These are phyloP conservation scores for Leucania comma DNA, from an alignment of 2,888 invertebrate genomes.

Conservation along the genomic window DNA sequence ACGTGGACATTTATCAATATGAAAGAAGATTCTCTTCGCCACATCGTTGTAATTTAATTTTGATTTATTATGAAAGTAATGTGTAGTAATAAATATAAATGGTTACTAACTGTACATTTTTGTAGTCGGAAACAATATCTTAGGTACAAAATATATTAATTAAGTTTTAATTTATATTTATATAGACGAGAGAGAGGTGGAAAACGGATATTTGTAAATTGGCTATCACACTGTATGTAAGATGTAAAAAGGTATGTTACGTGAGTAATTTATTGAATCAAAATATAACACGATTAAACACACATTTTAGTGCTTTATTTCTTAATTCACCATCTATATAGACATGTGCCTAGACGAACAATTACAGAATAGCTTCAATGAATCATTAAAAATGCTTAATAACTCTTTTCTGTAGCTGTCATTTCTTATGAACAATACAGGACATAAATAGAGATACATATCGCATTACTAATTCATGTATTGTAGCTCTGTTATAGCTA, in stretches of 20 bases:
- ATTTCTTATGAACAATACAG: conserved; percentile 25
- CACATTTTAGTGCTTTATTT: conserved; percentile 64
- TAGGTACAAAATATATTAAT: conserved; percentile 88
- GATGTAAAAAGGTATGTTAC: conserved; percentile 89
- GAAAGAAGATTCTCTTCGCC: conserved; percentile 26
- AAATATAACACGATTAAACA: conserved; percentile 88
- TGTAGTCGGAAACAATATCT: conserved; percentile 78
- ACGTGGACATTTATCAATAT: conserved; percentile 11
- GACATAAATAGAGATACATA: conserved; percentile 16
- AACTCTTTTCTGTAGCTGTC: conserved; percentile 8
- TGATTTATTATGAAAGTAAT: conserved; percentile 55
- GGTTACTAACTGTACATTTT: conserved; percentile 71
- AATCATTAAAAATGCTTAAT: conserved; percentile 14
- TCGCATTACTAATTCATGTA: conserved; percentile 4
- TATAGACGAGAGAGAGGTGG: conserved; percentile 77
- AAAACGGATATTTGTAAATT: conserved; percentile 86
- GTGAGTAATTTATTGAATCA: conserved; percentile 90
- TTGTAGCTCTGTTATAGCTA: conserved; percentile 2
- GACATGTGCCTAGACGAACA: conserved; percentile 14
- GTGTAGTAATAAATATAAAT: conserved; percentile 62
- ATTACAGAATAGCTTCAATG: background rate
- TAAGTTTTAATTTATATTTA: conserved; percentile 81
- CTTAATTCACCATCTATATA: background rate
- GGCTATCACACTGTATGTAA: conserved; percentile 82
- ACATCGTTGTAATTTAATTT: conserved; percentile 53